Evolutionary conservation across 1,140 invertebrate species (phyloP).

Genomic region (Agrilus planipennis): DNA sequence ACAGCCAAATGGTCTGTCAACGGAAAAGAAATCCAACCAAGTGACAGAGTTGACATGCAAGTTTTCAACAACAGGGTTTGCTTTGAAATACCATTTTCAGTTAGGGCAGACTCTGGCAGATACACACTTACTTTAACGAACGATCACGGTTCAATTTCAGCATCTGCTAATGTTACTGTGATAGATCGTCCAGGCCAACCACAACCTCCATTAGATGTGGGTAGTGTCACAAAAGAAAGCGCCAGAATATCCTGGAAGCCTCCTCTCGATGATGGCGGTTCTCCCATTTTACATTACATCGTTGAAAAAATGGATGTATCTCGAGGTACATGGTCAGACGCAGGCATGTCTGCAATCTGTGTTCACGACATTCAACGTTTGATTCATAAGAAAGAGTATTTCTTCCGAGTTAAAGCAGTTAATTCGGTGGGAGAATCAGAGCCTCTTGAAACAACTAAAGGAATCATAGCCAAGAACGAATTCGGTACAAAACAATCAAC

Average conservation of each 20-base stretch:
- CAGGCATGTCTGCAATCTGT: slow-evolving; percentile 72
- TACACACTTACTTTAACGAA: slow-evolving; percentile 80
- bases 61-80: slow-evolving; percentile 63
- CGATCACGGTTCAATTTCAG: slow-evolving; percentile 66
- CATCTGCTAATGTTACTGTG: slow-evolving; percentile 77
- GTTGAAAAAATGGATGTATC: slow-evolving; percentile 96
- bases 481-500: slow-evolving; percentile 60
- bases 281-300: slow-evolving; percentile 89
- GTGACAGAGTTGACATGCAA: slow-evolving; percentile 57
- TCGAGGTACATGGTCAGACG: slow-evolving; percentile 90
- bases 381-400: slow-evolving; percentile 86
- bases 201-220: slow-evolving; percentile 74
- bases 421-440: slow-evolving; percentile 94
- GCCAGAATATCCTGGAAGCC: slow-evolving; percentile 73
- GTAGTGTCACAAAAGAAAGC: slow-evolving; percentile 80
- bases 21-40: slow-evolving; percentile 54
- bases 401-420: slow-evolving; percentile 83
- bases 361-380: slow-evolving; percentile 75
- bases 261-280: slow-evolving; percentile 82
- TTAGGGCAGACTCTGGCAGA: slow-evolving; percentile 67
- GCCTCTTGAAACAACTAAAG: slow-evolving; percentile 69
- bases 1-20: slow-evolving; percentile 85
- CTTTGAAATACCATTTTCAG: slow-evolving; percentile 78
- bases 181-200: slow-evolving; percentile 79
- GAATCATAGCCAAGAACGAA: slow-evolving; percentile 88